These are phyloP conservation scores for Prorops nasuta DNA, from an alignment of 1,140 invertebrate species.

Conservation along the genomic window DNA sequence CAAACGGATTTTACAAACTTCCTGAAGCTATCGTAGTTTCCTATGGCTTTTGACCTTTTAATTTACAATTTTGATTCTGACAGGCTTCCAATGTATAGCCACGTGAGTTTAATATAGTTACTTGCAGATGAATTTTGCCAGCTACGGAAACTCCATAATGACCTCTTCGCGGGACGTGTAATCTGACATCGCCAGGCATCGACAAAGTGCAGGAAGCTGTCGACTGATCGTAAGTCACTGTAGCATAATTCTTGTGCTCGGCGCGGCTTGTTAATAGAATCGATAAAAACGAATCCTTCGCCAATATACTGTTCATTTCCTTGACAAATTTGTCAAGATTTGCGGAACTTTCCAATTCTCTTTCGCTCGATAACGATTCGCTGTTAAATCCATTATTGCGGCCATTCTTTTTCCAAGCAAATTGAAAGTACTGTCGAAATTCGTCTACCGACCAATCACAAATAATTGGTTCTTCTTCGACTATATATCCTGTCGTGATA, in stretches of 20 bases:
- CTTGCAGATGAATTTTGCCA: constrained; percentile 27
- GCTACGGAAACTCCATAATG: constrained; percentile 31
- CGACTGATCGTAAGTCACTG: constrained; percentile 51
- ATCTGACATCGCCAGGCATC: constrained; percentile 25
- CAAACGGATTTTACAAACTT: too few species aligned
- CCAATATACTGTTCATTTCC: constrained; percentile 28
- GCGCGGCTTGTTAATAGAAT: constrained; percentile 52
- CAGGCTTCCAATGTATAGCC: too few species aligned
- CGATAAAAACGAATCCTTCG: constrained; percentile 54
- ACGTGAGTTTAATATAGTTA: too few species aligned
- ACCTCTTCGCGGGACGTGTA: constrained; percentile 21
- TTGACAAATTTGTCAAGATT: neutral
- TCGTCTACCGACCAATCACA: constrained; percentile 43
- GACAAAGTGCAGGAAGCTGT: constrained; percentile 34
- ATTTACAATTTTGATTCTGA: too few species aligned
- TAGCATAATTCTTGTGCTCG: constrained; percentile 59
- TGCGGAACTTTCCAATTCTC: neutral
- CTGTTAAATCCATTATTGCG: neutral
- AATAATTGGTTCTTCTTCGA: constrained; percentile 42
- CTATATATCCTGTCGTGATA: constrained; percentile 50
- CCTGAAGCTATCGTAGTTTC: too few species aligned
- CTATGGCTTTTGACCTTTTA: too few species aligned
- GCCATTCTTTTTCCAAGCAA: neutral
- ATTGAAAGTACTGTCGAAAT: constrained; percentile 25
- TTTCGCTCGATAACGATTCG: neutral